These are phyloP conservation scores for Peromyscus californicus DNA, from an alignment of 2,113 vertebrate species.

Conservation along the genomic window DNA sequence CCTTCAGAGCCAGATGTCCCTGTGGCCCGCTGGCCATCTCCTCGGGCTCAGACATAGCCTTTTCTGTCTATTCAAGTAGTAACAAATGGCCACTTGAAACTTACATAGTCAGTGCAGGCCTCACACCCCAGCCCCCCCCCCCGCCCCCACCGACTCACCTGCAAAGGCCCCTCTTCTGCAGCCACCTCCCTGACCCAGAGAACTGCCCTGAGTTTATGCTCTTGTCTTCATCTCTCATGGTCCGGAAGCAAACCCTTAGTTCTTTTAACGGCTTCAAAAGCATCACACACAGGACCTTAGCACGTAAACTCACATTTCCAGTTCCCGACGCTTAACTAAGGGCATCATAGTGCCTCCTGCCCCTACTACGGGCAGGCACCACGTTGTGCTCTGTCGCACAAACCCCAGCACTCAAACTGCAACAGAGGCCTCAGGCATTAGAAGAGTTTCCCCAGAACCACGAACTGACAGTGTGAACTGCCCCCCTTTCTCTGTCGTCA, in stretches of 20 bases:
- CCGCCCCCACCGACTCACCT: not conserved
- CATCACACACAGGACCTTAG: not conserved
- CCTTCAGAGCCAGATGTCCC: not conserved
- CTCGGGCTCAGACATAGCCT: not conserved
- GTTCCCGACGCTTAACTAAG: not conserved
- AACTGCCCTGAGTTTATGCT: not conserved
- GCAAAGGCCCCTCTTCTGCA: not conserved
- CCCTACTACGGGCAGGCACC: rapidly evolving
- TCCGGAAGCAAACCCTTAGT: not conserved
- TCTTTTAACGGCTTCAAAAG: constrained; percentile 13
- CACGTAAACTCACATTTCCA: not conserved
- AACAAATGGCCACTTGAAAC: not conserved
- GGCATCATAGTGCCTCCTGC: not conserved
- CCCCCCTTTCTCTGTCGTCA: constrained; percentile 60
- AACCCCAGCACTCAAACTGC: not conserved
- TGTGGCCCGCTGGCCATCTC: not conserved
- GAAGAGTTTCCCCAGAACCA: not conserved
- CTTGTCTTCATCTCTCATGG: not conserved
- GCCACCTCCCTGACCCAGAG: not conserved
- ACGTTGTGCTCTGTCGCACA: not conserved
- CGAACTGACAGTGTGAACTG: not conserved
- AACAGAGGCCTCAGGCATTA: rapidly evolving
- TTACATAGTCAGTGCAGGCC: not conserved
- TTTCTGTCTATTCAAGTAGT: not conserved
- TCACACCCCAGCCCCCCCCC: not conserved